Percentiles rank a stretch among this genome's conserved stretches.
Evolutionary conservation across 1,140 invertebrate species (phyloP).

Genomic region (Diplogasteroides magnus): DNA sequence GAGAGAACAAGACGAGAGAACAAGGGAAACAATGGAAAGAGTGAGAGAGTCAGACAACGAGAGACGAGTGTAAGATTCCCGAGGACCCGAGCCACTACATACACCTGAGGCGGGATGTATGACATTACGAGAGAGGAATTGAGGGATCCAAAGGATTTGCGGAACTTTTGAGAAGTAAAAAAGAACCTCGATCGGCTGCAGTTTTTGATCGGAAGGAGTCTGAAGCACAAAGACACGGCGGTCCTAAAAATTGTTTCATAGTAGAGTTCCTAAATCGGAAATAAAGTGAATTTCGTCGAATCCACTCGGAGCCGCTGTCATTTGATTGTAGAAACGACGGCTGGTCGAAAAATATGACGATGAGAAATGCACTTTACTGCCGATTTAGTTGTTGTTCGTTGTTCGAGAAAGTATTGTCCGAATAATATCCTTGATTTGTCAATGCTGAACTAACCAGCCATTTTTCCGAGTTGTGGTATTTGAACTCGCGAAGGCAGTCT

Average conservation of each 20-base stretch:
- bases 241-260: too few relatives aligned
- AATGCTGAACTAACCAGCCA: conserved; percentile 48
- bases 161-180: conserved; percentile 1
- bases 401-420: conserved; percentile 2
- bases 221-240: conserved; percentile 55
- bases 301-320: too few relatives aligned
- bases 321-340: too few relatives aligned
- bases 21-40: too few relatives aligned
- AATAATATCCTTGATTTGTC: background rate
- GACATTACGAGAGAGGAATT: background rate
- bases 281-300: too few relatives aligned
- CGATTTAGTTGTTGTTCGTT: too few relatives aligned
- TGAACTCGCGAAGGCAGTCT: conserved; percentile 55
- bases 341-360: too few relatives aligned
- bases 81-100: too few relatives aligned
- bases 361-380: too few relatives aligned
- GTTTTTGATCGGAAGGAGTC: conserved; percentile 53
- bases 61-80: too few relatives aligned
- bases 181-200: conserved; percentile 37
- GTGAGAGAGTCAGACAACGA: background rate
- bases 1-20: background rate
- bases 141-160: background rate
- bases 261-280: too few relatives aligned
- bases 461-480: conserved; percentile 48
- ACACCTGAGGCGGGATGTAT: too few relatives aligned